Conservation (phyloP, 2,797 vertebrate species). For the Pristis pectinata region DNA sequence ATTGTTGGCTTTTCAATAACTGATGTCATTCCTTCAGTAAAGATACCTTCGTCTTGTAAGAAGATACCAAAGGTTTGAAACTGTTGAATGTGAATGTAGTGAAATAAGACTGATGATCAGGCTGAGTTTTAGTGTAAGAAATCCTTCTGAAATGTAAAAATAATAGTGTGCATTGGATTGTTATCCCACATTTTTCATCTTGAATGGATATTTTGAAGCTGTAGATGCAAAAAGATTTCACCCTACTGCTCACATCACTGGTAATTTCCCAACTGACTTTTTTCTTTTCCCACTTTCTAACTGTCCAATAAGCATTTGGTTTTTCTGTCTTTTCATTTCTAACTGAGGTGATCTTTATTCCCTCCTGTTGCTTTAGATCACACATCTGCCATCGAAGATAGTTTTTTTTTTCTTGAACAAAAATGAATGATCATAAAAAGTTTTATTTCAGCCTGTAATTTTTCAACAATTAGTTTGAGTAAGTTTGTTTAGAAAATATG, state of each 20-base stretch:
- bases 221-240: neutral
- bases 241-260: neutral
- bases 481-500: no score
- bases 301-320: neutral
- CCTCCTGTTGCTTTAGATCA: neutral
- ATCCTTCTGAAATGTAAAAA: neutral
- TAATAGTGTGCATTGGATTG: neutral
- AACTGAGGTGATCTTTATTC: neutral
- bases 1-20: conserved; percentile 64
- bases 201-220: neutral
- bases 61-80: conserved; percentile 69
- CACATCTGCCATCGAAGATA: neutral
- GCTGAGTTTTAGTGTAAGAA: neutral
- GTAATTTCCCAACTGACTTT: neutral
- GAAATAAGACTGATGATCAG: neutral
- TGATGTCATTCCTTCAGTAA: conserved; percentile 76
- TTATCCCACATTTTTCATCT: neutral
- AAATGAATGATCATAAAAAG: neutral
- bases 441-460: neutral
- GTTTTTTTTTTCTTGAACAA: neutral
- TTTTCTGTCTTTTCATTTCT: neutral
- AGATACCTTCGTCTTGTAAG: conserved; percentile 66
- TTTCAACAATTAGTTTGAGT: neutral
- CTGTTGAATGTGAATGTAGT: neutral
- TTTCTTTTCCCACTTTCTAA: neutral